A percentile compares a stretch with the other conserved stretches of the same genome.
Conservation (phyloP, 2,113 vertebrate species). For the Poeciliopsis prolifica region DNA sequence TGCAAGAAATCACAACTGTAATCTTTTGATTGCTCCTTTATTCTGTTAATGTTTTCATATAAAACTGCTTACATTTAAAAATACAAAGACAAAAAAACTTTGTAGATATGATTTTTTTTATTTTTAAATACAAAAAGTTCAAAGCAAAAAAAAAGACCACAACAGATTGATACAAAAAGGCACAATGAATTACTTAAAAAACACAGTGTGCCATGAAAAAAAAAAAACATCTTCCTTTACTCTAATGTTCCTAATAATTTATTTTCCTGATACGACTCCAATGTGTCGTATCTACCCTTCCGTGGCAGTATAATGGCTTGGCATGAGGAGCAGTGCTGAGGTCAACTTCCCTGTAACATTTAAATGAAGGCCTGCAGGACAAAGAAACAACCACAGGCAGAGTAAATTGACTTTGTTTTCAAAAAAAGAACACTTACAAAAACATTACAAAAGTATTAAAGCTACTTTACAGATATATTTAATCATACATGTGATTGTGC, state of each 20-base stretch:
- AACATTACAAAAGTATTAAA: not conserved
- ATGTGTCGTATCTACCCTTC: slow-evolving; percentile 48
- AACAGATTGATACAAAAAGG: slow-evolving; percentile 77
- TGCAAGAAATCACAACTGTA: not conserved
- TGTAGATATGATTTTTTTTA: slow-evolving; percentile 60
- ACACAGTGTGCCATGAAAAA: slow-evolving; percentile 74
- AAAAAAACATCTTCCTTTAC: slow-evolving; percentile 47
- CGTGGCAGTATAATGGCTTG: slow-evolving; percentile 77
- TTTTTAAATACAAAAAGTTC: slow-evolving; percentile 77
- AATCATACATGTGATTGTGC: not conserved
- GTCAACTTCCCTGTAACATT: slow-evolving; percentile 77
- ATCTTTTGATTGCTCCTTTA: not conserved
- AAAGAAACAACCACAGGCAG: not conserved
- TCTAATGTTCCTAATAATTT: slow-evolving; percentile 65
- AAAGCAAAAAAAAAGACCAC: slow-evolving; percentile 63
- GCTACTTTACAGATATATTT: not conserved
- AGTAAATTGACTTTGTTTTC: not conserved
- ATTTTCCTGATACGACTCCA: slow-evolving; percentile 63
- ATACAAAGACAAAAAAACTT: not conserved
- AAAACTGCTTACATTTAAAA: not conserved
- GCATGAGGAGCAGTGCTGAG: slow-evolving; percentile 76
- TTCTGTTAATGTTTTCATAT: not conserved
- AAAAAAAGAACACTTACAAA: not conserved
- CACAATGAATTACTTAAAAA: slow-evolving; percentile 75
- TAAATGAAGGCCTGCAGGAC: slow-evolving; percentile 63